A percentile compares a stretch with the other conserved stretches of the same genome.
Evolutionary conservation across 2,888 invertebrate species (phyloP).

Genomic region (Drosophila mayaguana): DNA sequence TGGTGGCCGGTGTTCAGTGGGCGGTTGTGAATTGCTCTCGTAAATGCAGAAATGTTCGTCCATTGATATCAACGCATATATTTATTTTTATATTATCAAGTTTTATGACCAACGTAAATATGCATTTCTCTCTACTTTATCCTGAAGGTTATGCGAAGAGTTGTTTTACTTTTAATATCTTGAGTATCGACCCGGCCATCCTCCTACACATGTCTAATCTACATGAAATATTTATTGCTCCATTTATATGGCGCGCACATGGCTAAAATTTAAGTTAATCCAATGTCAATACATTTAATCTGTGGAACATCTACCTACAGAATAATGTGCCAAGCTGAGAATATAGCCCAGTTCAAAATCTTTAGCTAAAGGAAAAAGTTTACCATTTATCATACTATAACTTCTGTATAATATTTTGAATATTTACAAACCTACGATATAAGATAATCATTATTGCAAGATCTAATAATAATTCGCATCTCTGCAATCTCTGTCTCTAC

Average conservation of each 20-base stretch:
- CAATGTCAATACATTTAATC: slow-evolving; percentile 5
- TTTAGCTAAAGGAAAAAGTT: no score
- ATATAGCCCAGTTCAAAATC: no score
- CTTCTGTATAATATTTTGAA: no score
- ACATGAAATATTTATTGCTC: slow-evolving; percentile 25
- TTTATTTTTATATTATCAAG: slow-evolving; percentile 48
- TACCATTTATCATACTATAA: no score
- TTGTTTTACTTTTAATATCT: slow-evolving; percentile 3
- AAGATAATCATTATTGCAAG: no score
- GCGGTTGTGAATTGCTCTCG: neutral
- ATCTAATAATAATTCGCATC: no score
- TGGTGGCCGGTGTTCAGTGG: neutral
- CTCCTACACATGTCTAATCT: slow-evolving; percentile 26
- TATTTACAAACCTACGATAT: no score
- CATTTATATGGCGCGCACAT: slow-evolving; percentile 30
- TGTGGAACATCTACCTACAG: no score
- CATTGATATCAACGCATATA: slow-evolving; percentile 22
- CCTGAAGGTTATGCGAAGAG: neutral
- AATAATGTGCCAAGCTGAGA: no score
- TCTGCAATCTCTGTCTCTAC: no score
- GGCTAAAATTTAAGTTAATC: slow-evolving; percentile 33
- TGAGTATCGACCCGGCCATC: slow-evolving; percentile 21
- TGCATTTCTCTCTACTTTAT: slow-evolving; percentile 11
- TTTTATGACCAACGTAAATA: slow-evolving; percentile 51
- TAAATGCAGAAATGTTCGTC: slow-evolving; percentile 18